Percentiles rank a stretch among this genome's conserved stretches.
Conservation (phyloP, 2,888 invertebrate genomes). For the Diarsia brunnea region DNA sequence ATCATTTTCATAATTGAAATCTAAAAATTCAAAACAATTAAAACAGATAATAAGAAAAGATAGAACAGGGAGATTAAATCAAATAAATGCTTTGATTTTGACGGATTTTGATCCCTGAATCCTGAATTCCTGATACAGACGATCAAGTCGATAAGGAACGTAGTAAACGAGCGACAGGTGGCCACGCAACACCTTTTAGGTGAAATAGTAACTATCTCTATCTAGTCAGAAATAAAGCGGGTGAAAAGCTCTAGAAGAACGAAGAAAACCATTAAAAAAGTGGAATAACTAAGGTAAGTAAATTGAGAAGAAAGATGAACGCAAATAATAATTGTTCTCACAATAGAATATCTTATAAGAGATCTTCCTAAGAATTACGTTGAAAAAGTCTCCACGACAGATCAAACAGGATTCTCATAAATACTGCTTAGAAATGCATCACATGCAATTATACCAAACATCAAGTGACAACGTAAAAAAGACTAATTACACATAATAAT, state of each 20-base stretch:
- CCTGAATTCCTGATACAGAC: slow-evolving; percentile 26
- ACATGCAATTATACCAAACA: slow-evolving; percentile 68
- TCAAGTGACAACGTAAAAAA: slow-evolving; percentile 83
- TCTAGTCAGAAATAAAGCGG: background rate
- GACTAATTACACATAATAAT: slow-evolving; percentile 83
- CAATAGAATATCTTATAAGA: slow-evolving; percentile 11
- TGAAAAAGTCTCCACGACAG: slow-evolving; percentile 17
- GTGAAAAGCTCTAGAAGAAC: background rate
- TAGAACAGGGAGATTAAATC: background rate
- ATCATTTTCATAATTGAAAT: background rate
- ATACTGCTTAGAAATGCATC: slow-evolving; percentile 56
- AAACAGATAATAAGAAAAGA: background rate
- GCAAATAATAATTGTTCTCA: slow-evolving; percentile 2
- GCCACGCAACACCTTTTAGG: slow-evolving; percentile 8
- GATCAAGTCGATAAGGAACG: background rate
- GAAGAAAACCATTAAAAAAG: background rate
- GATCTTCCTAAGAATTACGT: background rate
- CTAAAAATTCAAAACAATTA: background rate
- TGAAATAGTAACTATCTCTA: slow-evolving; percentile 11
- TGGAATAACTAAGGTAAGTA: background rate
- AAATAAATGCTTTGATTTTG: no score
- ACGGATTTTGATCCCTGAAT: no score
- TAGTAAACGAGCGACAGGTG: slow-evolving; percentile 31
- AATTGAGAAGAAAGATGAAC: background rate
- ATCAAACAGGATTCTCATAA: slow-evolving; percentile 57